Evolutionary conservation across 2,797 vertebrate species (phyloP), one percentile per base, ranked within the genome.

Genomic region (Hoplostethus mediterraneus): DNA sequence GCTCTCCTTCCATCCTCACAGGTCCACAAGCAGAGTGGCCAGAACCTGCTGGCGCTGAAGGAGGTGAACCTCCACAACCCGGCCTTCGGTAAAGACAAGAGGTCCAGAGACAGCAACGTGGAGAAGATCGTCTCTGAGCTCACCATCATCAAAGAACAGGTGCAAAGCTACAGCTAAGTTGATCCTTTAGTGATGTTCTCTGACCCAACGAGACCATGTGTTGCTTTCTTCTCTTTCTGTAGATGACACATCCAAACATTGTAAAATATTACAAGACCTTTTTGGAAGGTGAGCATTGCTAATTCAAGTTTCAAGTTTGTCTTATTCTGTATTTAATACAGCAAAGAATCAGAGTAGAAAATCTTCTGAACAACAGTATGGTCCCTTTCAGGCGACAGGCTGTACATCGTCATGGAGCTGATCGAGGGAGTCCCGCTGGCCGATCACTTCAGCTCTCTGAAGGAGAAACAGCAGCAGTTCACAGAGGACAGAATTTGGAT

Each of bases 371-470:
- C 21, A 10, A 31, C 0, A 17, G 0, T 60, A 1, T 0, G 33
- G 17, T 60, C 21, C 4, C 0, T 53, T 71, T 17, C 45, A 98
- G 96, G 94, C 74, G 96, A 97, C 66, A 95, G 91, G 65, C 82
- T 99, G 49, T 98, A 97, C 79, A 94, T 97, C 12, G 95, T 98
- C 56, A 97, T 98, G 97, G 97, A 98, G 81, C 93, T 98, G 71
- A 97, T 97, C 55, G 96, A 98, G 73, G 96, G 97, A 1, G 89
- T 91, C 21, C 92, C 96, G 0, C 90, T 98, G 60, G 95, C 95
- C 14, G 95, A 97, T 36, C 94, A 97, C 71, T 94, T 97, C 14
- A 95, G 85, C 87, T 97, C 96, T 76, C 92, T 97, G 73, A 97
- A 95, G 85, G 96, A 97, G 88, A 98, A 97, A 76, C 92, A 94